Percentiles rank a stretch among this genome's conserved stretches.
These are phyloP conservation scores for Rynchops niger DNA, from an alignment of 2,113 vertebrate species.

Conservation along the genomic window DNA sequence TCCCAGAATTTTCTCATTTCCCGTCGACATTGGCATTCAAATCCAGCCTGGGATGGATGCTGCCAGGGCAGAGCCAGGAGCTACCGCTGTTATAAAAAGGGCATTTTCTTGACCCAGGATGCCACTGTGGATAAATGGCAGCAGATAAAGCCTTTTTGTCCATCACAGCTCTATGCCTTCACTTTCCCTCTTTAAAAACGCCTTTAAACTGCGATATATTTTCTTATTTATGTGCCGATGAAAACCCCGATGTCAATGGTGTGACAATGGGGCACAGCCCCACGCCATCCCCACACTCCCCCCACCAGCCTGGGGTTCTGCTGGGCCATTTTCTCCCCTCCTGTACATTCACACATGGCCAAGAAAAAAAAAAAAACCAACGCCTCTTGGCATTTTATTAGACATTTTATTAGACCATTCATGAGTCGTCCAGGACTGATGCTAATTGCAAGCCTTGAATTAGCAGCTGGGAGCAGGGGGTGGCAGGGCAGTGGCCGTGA, in stretches of 20 bases:
- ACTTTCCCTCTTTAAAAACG: neutral
- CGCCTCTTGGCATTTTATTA: neutral
- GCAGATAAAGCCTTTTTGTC: neutral
- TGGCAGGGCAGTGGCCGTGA: neutral
- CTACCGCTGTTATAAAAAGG: neutral
- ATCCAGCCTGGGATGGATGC: neutral
- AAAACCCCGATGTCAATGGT: neutral
- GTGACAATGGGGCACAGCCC: neutral
- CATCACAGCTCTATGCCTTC: neutral
- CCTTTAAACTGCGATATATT: neutral
- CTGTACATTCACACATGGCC: no score
- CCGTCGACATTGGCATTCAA: neutral
- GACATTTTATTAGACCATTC: neutral
- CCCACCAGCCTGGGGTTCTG: neutral
- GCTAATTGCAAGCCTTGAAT: neutral
- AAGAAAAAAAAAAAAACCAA: neutral
- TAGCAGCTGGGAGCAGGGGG: neutral
- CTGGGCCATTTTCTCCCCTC: neutral
- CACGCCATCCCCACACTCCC: fast-evolving
- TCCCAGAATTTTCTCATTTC: neutral
- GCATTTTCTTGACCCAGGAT: neutral
- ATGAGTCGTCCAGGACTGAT: neutral
- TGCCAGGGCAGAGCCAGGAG: neutral
- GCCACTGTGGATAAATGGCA: neutral
- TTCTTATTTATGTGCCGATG: neutral